Percentiles rank a stretch among this genome's conserved stretches.
Conservation (phyloP, 2,797 vertebrate species). For the Hyperoplus immaculatus region DNA sequence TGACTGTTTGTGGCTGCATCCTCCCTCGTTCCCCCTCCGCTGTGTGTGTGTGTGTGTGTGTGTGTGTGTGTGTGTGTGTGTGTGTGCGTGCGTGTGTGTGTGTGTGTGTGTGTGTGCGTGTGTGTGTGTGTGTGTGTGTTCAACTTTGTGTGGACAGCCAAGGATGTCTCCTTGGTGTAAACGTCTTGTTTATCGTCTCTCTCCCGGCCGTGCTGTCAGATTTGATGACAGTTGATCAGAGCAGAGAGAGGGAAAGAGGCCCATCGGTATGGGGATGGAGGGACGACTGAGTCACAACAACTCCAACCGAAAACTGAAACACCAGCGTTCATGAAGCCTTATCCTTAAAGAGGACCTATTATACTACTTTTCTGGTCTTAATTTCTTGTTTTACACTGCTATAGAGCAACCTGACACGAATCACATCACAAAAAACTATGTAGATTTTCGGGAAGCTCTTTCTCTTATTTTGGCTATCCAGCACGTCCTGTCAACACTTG, state of each 20-base stretch:
- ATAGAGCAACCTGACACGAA: no score
- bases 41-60: background rate
- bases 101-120: background rate
- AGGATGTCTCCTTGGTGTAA: conserved; percentile 50
- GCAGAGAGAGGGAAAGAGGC: conserved; percentile 17
- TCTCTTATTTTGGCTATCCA: no score
- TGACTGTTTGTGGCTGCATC: conserved; percentile 8
- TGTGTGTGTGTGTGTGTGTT: conserved; percentile 15
- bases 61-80: conserved; percentile 10
- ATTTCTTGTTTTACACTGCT: no score
- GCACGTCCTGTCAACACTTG: no score
- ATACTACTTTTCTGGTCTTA: no score
- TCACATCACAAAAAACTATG: no score
- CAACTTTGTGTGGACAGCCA: background rate
- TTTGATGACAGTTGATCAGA: conserved; percentile 66
- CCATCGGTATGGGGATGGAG: background rate
- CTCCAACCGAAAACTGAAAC: background rate
- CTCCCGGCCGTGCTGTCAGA: conserved; percentile 58
- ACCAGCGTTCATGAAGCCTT: background rate
- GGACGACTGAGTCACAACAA: background rate
- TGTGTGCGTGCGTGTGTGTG: no score
- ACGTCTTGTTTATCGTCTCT: conserved; percentile 69
- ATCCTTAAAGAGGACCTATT: no score
- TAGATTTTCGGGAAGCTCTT: no score
- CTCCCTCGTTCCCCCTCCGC: background rate